phyloP scores from a whole-genome alignment of 2,113 vertebrate species.

The Chitala chitala region DNA sequence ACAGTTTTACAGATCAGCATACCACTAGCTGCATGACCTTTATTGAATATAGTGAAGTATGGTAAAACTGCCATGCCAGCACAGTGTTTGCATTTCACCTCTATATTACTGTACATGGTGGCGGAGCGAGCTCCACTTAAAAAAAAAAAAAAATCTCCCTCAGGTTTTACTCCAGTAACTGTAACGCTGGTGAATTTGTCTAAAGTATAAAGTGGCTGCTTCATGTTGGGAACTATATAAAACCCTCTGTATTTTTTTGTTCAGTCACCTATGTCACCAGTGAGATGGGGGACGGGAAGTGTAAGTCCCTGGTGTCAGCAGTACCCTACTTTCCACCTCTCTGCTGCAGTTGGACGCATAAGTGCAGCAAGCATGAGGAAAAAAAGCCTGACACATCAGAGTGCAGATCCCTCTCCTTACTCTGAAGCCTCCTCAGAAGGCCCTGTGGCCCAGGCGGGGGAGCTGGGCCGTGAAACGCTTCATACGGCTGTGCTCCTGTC shows the following conservation, averaged over 20 bases:
- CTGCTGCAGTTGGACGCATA: constrained; percentile 3
- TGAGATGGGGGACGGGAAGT: constrained; percentile 6
- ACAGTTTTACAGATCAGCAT: too few relatives aligned
- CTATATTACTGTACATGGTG: too few relatives aligned
- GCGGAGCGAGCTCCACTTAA: too few relatives aligned
- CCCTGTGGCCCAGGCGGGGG: background rate
- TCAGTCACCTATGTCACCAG: background rate
- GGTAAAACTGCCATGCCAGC: too few relatives aligned
- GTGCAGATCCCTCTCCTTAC: background rate
- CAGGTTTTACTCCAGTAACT: background rate
- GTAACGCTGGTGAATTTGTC: background rate
- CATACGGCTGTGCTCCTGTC: background rate
- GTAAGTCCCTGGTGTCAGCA: constrained; percentile 5
- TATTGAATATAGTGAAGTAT: too few relatives aligned
- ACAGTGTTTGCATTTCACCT: too few relatives aligned
- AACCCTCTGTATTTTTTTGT: background rate
- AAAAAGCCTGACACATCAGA: constrained; percentile 13
- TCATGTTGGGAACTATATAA: background rate
- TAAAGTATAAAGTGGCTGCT: background rate
- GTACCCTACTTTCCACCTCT: background rate
- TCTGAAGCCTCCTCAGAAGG: background rate
- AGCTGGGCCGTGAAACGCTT: background rate
- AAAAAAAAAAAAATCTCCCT: background rate
- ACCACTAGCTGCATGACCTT: too few relatives aligned
- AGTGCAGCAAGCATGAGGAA: background rate